Base-by-base conservation (phyloP, 2,113 vertebrate genomes). In the Charadrius vociferus region DNA sequence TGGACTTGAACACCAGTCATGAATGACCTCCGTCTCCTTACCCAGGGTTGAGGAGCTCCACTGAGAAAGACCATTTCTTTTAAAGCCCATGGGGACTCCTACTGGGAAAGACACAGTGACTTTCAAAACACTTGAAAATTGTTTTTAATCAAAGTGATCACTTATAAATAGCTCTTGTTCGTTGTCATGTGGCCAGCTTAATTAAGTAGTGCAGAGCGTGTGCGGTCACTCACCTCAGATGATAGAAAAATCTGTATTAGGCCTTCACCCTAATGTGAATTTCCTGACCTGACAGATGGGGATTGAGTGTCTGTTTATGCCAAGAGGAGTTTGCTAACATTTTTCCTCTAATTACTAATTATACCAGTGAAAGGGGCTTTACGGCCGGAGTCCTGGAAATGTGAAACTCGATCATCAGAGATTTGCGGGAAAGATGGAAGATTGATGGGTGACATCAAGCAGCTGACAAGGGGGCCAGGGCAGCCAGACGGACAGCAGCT, bases 221-320 rank as follows among this genome's bases (percentile, higher is more conserved):
- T 91, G 77, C 37, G 1, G 82, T 85, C 90, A 86, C 20, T 95
- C 93, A 81, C 79, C 96, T 90, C 96, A 83, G 73, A 90, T 5
- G 73, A 90, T 5, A 81, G 68, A 96, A 93, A 74, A 81, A 81
- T 90, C 94, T 78, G 75, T 66, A 74, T 20, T 65, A 67, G 79
- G 82, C 30, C 77, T 96, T 96, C 2, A 1, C 88, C 78, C 68
- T 90, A 96, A 97, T 90, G 96, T 85, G 90, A 97, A 98, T 97
- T 98, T 97, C 96, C 96, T 98, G 88, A 97, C 96, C 98, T 97
- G 97, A 98, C 98, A 98, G 97, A 98, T 98, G 98, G 94, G 97
- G 98, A 99, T 98, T 98, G 98, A 98, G 98, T 98, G 98, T 98
- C 98, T 98, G 98, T 98, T 99, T 99, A 98, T 98, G 97, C 96